Evolutionary conservation across 2,113 vertebrate species (phyloP).

Genomic region (Prietella phreatophila): DNA sequence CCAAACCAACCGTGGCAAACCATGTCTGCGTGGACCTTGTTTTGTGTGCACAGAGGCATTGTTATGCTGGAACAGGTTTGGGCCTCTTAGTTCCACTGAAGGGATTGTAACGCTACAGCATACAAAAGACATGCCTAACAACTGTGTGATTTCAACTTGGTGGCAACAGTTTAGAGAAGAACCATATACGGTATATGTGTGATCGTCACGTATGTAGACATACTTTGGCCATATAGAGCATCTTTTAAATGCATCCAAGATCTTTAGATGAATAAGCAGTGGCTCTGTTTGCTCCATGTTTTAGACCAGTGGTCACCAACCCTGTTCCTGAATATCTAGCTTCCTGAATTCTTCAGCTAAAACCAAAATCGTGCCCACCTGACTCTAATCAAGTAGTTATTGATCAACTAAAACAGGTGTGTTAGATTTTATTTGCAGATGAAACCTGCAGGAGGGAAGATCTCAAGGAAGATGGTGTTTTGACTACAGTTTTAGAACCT

Average conservation of each 20-base stretch:
- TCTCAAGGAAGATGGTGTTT: too few species aligned
- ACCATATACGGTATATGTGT: background rate
- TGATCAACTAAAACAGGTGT: too few species aligned
- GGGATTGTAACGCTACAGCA: background rate
- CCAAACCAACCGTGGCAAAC: background rate
- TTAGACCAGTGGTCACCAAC: background rate
- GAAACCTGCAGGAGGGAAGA: too few species aligned
- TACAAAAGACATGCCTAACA: background rate
- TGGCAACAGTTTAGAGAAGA: background rate
- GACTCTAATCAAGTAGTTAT: too few species aligned
- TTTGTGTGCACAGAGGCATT: background rate
- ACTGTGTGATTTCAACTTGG: too few species aligned
- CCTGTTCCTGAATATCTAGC: too few species aligned
- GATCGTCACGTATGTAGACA: background rate
- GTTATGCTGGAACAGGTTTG: background rate
- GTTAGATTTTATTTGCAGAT: too few species aligned
- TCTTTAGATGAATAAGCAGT: background rate
- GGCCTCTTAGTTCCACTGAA: background rate
- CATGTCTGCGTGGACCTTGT: background rate
- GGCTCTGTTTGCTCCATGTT: background rate
- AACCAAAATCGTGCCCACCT: too few species aligned
- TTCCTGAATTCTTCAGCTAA: too few species aligned
- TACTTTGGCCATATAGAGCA: background rate
- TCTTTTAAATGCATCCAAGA: background rate
- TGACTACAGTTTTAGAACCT: background rate